Percentiles rank a stretch among this genome's conserved stretches.
Conservation (phyloP, 2,888 invertebrate species). For the Lepidochrysops patricia region DNA sequence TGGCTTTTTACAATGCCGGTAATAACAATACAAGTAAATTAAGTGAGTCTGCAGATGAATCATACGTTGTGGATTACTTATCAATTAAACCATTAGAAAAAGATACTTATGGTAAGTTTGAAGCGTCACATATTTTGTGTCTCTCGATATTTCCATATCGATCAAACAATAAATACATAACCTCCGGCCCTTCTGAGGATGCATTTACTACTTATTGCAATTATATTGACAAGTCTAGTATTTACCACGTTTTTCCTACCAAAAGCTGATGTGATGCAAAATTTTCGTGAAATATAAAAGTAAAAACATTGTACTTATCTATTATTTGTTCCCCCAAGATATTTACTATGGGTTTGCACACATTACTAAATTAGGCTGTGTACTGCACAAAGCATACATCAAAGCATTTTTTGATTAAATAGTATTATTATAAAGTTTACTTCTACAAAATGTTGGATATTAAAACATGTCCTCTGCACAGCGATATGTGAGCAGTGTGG, state of each 20-base stretch:
- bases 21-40: constrained; percentile 36
- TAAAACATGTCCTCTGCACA: constrained; percentile 28
- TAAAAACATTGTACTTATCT: no score
- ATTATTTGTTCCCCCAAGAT: no score
- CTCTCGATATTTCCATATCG: background rate
- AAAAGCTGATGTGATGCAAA: no score
- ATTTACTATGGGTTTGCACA: no score
- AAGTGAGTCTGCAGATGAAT: constrained; percentile 40
- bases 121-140: background rate
- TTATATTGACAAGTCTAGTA: no score
- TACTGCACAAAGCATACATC: no score
- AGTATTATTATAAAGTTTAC: no score
- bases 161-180: background rate
- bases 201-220: no score
- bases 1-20: constrained; percentile 54
- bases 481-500: constrained; percentile 68
- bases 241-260: no score
- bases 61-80: constrained; percentile 74
- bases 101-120: constrained; percentile 87
- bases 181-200: background rate
- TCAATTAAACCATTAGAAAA: constrained; percentile 90
- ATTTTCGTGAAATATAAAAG: no score
- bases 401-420: no score
- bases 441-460: background rate
- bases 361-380: no score